Conservation (phyloP, 2,888 invertebrate genomes). For the Sclerodermus sp. region DNA sequence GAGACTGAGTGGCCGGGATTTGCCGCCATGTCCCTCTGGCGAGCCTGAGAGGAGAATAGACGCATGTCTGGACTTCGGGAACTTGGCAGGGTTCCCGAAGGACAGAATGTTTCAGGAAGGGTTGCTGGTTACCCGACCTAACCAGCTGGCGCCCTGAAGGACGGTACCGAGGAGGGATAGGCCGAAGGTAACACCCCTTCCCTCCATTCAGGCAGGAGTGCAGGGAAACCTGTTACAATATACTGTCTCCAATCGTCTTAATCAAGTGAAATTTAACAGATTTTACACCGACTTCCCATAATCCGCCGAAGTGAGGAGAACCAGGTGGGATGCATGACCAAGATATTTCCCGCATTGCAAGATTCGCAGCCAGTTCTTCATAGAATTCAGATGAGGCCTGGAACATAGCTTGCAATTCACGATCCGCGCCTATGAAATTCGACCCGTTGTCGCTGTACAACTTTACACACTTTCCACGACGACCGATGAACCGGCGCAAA, state of each 20-base stretch:
- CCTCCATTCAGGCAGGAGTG: too few species aligned
- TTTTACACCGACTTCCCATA: not conserved
- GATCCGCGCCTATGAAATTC: not conserved
- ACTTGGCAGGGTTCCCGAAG: too few species aligned
- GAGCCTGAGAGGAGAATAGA: too few species aligned
- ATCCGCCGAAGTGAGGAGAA: not conserved
- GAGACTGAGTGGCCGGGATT: too few species aligned
- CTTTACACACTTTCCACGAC: not conserved
- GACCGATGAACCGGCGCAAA: not conserved
- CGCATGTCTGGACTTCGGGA: too few species aligned
- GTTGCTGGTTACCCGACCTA: too few species aligned
- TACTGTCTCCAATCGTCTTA: not conserved
- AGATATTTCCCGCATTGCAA: not conserved
- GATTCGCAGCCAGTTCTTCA: not conserved
- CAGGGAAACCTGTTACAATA: too few species aligned
- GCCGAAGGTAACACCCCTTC: too few species aligned
- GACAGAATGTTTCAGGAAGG: too few species aligned
- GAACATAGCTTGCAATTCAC: not conserved
- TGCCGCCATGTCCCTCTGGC: too few species aligned
- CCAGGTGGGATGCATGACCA: not conserved
- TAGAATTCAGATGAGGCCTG: not conserved
- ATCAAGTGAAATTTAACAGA: not conserved
- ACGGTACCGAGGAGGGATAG: too few species aligned
- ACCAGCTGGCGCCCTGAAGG: too few species aligned
- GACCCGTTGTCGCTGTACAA: not conserved